Percentiles rank a stretch among this genome's conserved stretches.
phyloP scores from a whole-genome alignment of 2,113 vertebrate genomes.

The zebrafish (Danio rerio) region DNA sequence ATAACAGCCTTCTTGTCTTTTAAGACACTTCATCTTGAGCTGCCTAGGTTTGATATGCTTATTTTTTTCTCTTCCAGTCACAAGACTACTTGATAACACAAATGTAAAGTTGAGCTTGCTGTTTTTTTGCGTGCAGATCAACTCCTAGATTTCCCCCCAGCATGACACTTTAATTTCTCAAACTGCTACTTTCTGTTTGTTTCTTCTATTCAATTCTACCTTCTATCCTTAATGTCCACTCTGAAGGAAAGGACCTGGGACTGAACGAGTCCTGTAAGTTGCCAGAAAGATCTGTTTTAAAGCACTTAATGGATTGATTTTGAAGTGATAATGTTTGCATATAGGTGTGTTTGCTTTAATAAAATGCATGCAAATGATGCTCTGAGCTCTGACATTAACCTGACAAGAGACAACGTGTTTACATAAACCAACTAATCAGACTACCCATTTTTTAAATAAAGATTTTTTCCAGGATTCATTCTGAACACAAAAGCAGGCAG shows the following conservation, averaged over 20 bases:
- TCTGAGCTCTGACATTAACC: too few relatives aligned
- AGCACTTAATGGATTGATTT: background rate
- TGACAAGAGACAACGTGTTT: too few relatives aligned
- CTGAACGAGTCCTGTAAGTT: conserved; percentile 79
- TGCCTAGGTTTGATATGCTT: background rate
- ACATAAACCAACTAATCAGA: background rate
- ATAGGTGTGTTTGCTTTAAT: background rate
- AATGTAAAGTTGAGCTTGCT: background rate
- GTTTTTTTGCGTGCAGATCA: background rate
- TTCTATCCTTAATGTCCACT: conserved; percentile 51
- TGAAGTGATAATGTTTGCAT: background rate
- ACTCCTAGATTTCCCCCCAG: background rate
- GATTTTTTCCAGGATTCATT: background rate
- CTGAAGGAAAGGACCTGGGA: conserved; percentile 70
- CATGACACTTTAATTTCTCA: background rate
- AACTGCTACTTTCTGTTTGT: background rate
- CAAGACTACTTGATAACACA: background rate
- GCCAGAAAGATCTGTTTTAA: conserved; percentile 22
- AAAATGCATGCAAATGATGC: background rate
- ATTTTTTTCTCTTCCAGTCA: background rate
- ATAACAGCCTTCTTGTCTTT: conserved; percentile 1
- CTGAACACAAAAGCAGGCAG: background rate
- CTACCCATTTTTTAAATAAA: background rate
- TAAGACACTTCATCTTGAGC: conserved; percentile 29
- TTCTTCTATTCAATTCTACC: conserved; percentile 54